Percentiles rank a stretch among this genome's conserved stretches.
These are phyloP conservation scores for Colostygia pectinataria DNA, from an alignment of 2,888 invertebrate species.

Conservation along the genomic window DNA sequence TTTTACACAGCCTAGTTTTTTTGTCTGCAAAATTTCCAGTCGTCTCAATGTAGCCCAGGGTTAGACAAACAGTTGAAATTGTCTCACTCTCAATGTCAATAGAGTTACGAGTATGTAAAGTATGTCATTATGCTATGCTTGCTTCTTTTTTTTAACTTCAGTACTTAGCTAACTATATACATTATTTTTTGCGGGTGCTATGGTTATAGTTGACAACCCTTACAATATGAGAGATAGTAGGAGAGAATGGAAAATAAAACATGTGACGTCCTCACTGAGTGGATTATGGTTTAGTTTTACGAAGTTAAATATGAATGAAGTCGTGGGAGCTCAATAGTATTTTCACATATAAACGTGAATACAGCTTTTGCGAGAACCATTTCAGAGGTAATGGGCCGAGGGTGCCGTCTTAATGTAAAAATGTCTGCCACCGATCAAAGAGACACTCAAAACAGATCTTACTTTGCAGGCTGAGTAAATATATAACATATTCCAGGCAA, in stretches of 20 bases:
- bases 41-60: constrained; percentile 56
- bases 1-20: constrained; percentile 1
- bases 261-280: neutral
- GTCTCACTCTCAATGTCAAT: constrained; percentile 49
- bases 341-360: constrained; percentile 37
- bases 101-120: constrained; percentile 39
- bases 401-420: constrained; percentile 62
- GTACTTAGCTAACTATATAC: constrained; percentile 6
- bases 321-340: too few species aligned
- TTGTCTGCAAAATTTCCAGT: constrained; percentile 36
- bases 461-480: neutral
- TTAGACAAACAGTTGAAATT: constrained; percentile 46
- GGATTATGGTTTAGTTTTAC: too few species aligned
- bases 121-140: constrained; percentile 45
- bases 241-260: neutral
- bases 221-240: too few species aligned
- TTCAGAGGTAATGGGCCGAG: constrained; percentile 62
- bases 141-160: neutral
- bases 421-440: constrained; percentile 52
- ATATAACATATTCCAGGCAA: neutral
- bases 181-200: too few species aligned
- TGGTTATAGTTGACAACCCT: too few species aligned
- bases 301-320: too few species aligned
- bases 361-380: constrained; percentile 54
- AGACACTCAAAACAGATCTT: constrained; percentile 41